Base-by-base conservation (phyloP, 2,797 vertebrate species). In the Cephalopachus bancanus region DNA sequence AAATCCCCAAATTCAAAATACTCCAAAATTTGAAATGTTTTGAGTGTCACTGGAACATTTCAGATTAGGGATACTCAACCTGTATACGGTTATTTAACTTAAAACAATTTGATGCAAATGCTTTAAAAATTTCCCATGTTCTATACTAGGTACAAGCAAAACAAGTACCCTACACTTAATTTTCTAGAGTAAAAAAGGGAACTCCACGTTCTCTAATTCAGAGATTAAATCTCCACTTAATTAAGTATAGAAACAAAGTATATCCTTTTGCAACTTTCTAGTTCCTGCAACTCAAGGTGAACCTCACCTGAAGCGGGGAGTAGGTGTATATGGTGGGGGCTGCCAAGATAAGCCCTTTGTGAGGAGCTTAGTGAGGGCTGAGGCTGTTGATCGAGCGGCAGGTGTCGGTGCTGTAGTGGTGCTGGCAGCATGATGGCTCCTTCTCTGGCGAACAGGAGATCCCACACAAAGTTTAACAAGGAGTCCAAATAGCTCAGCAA, bases 341-440 rank as follows among this genome's bases (percentile, higher is more conserved):
- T 99, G 99, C 99, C 99, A 99, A 97, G 99, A 99, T 80, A 99
- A 98, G 93, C 99, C 99, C 98, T 99, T 99, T 95, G 99, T 99
- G 59, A 99, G 99, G 64, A 99, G 99, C 95, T 99, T 99, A 67
- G 99, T 99, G 89, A 99, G 99, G 51, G 99, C 99, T 28, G 99
- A 99, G 69, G 99, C 99, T 14, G 99, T 99, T 95, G 99, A 99
- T 1, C 99, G 98, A 92, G 99, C 99, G 1, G 99, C 99, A 5
- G 99, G 99, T 0, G 99, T 99, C 5, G 99, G 99, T 19, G 99
- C 99, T 0, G 99, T 99, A 64, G 99, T 99, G 15, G 99, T 99
- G 97, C 99, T 99, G 95, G 99, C 99, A 10, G 99, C 99, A 95
- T 99, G 99, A 97, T 99, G 99, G 75, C 99, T 99, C 62, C 99